Conservation (phyloP, 2,113 vertebrate genomes). For the Platichthys stellatus region DNA sequence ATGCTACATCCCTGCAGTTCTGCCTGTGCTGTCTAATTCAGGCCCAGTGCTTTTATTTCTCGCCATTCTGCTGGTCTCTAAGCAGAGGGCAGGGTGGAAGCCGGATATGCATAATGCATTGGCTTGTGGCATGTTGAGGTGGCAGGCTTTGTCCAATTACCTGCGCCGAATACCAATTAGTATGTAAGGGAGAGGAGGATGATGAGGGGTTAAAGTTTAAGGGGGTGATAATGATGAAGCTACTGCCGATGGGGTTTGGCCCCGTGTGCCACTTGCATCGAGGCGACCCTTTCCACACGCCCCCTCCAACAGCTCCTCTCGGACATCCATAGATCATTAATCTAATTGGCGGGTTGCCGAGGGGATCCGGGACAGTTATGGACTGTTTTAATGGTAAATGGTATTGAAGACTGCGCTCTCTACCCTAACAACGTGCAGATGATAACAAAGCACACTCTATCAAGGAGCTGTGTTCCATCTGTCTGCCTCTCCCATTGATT, state of each 20-base stretch:
- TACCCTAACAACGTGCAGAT: constrained; percentile 55
- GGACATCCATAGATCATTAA: constrained; percentile 81
- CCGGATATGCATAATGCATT: constrained; percentile 72
- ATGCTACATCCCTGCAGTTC: background rate
- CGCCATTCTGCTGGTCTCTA: constrained; percentile 18
- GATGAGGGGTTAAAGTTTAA: constrained; percentile 82
- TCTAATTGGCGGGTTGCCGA: constrained; percentile 80
- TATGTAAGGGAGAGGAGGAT: constrained; percentile 71
- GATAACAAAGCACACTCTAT: constrained; percentile 67
- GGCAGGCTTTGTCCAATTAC: constrained; percentile 77
- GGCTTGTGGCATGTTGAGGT: constrained; percentile 63
- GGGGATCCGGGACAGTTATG: constrained; percentile 73
- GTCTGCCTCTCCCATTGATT: constrained; percentile 63
- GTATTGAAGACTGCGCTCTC: constrained; percentile 67
- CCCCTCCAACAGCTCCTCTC: constrained; percentile 59
- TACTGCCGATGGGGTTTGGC: constrained; percentile 69
- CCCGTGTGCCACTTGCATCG: constrained; percentile 31
- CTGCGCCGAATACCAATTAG: constrained; percentile 76
- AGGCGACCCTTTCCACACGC: constrained; percentile 52
- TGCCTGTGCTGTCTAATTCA: background rate
- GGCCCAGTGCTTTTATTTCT: constrained; percentile 20
- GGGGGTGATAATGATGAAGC: constrained; percentile 82
- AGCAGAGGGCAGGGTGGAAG: constrained; percentile 40
- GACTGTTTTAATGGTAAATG: constrained; percentile 78
- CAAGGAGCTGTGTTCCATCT: constrained; percentile 47